Evolutionary conservation across 1,140 invertebrate species (phyloP).

Genomic region (Pachyrhynchus sulphureomaculatus): DNA sequence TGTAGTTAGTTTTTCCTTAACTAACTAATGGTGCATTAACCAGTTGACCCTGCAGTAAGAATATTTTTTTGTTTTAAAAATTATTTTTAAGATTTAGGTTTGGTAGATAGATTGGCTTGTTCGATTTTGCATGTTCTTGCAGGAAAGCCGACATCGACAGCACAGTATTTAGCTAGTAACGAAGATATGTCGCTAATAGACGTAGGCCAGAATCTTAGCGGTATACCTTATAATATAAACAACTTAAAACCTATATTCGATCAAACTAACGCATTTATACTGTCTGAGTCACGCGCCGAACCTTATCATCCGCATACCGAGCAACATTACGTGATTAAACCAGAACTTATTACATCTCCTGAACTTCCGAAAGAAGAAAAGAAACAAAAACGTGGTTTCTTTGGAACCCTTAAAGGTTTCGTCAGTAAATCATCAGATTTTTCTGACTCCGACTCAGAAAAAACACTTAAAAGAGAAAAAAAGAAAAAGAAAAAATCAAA

Average conservation of each 20-base stretch:
- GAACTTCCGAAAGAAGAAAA: conserved; percentile 39
- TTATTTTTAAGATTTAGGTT: conserved; percentile 36
- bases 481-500: conserved; percentile 44
- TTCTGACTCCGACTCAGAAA: conserved; percentile 50
- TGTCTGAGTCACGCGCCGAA: conserved; percentile 46
- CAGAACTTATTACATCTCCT: conserved; percentile 8
- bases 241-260: conserved; percentile 36
- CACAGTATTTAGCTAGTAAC: conserved; percentile 46
- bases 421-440: conserved; percentile 46
- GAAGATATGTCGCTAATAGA: conserved; percentile 41
- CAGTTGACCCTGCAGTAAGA: conserved; percentile 45
- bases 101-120: conserved; percentile 51
- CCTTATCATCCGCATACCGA: conserved; percentile 40
- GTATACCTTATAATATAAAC: conserved; percentile 21
- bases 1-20: conserved; percentile 42
- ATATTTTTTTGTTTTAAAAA: conserved; percentile 38
- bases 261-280: conserved; percentile 48
- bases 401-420: conserved; percentile 48
- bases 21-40: conserved; percentile 42
- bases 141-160: conserved; percentile 49
- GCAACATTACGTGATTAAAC: conserved; percentile 31
- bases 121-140: conserved; percentile 53
- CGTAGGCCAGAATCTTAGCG: conserved; percentile 26
- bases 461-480: conserved; percentile 45
- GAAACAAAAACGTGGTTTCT: conserved; percentile 47